These are phyloP conservation scores for Phaenicophaeus curvirostris DNA, from an alignment of 2,797 vertebrate genomes.

Conservation along the genomic window DNA sequence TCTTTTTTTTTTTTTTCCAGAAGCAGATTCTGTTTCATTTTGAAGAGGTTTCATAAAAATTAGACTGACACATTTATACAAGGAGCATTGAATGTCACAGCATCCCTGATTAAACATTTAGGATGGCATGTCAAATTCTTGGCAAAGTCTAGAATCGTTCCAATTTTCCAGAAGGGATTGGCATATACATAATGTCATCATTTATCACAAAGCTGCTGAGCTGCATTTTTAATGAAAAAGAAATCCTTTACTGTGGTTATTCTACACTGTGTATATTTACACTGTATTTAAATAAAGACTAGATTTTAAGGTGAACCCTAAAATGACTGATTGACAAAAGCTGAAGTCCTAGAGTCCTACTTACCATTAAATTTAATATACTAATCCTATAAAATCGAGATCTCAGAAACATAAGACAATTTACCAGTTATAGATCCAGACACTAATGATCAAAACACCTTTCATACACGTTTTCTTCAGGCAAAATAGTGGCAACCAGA, in stretches of 20 bases:
- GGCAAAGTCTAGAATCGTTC: constrained; percentile 28
- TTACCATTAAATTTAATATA: neutral
- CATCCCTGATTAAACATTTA: constrained; percentile 44
- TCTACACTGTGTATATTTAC: neutral
- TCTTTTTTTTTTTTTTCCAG: neutral
- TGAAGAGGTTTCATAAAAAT: constrained; percentile 28
- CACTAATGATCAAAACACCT: neutral
- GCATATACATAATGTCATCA: constrained; percentile 2
- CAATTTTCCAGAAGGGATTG: constrained; percentile 47
- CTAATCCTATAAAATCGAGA: constrained; percentile 8
- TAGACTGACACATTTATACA: constrained; percentile 15
- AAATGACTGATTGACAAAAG: neutral
- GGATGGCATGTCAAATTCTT: constrained; percentile 24
- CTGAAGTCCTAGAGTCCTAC: neutral
- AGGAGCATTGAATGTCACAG: constrained; percentile 31
- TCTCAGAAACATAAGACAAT: neutral
- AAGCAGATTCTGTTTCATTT: neutral
- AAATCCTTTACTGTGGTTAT: neutral
- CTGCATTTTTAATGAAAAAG: constrained; percentile 40
- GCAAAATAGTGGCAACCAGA: neutral
- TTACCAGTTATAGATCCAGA: neutral
- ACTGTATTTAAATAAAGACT: neutral
- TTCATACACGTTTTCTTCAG: neutral
- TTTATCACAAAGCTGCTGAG: constrained; percentile 40
- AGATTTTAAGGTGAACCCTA: neutral